Conservation (phyloP, 2,113 vertebrate species). For the Zapus hudsonius region DNA sequence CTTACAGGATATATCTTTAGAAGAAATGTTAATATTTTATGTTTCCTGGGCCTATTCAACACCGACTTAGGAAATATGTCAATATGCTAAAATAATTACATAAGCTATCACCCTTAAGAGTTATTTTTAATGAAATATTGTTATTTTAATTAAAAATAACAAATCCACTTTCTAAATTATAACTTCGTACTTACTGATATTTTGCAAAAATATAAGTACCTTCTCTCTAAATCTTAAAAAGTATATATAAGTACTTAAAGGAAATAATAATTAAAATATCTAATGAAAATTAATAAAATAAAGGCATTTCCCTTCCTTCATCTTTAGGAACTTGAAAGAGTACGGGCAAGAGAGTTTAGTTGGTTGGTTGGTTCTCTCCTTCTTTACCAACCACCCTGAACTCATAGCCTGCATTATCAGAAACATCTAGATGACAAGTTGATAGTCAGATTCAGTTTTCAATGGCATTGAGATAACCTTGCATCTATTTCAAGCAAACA, state of each 20-base stretch:
- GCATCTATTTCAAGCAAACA: background rate
- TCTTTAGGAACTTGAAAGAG: background rate
- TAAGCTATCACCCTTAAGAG: background rate
- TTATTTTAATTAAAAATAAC: conserved; percentile 5
- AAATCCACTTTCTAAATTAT: background rate
- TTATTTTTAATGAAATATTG: background rate
- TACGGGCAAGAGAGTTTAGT: background rate
- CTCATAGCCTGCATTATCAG: background rate
- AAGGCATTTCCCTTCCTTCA: background rate
- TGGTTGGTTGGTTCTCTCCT: background rate
- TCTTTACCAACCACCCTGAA: background rate
- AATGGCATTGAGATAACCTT: background rate
- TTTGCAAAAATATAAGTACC: no score
- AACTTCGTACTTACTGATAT: background rate
- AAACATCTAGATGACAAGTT: no score
- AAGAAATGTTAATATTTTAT: background rate
- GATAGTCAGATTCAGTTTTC: background rate
- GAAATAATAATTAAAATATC: background rate
- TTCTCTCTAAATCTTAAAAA: no score
- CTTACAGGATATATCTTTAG: background rate
- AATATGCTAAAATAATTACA: background rate
- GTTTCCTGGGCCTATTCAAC: background rate
- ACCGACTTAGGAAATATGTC: background rate
- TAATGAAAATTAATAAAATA: background rate
- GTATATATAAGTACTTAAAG: background rate